Conservation (phyloP, 1,140 invertebrate species). For the Hestina assimilis region DNA sequence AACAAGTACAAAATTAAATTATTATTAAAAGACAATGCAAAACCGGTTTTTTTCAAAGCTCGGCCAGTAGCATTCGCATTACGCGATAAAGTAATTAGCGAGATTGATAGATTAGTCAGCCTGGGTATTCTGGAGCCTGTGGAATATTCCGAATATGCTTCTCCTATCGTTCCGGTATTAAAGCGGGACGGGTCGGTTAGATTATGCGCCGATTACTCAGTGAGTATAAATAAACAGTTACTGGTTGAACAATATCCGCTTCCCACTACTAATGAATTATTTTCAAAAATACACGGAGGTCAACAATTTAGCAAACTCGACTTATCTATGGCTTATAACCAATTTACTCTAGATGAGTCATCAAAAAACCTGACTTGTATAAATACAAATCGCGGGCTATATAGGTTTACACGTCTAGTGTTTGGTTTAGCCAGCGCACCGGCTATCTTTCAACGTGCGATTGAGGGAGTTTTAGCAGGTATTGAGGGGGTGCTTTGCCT, state of each 20-base stretch:
- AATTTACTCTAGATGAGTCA: conserved; percentile 21
- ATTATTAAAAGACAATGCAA: conserved; percentile 33
- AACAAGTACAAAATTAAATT: conserved; percentile 32
- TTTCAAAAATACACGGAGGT: conserved; percentile 38
- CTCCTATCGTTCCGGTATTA: too few relatives aligned
- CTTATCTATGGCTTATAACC: conserved; percentile 31
- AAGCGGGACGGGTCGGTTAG: conserved; percentile 48
- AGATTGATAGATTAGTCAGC: conserved; percentile 24
- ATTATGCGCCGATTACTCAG: conserved; percentile 62
- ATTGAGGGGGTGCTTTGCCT: conserved; percentile 26
- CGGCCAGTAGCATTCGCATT: conserved; percentile 43
- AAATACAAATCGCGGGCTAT: conserved; percentile 24
- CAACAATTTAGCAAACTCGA: conserved; percentile 34
- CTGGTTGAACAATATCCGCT: conserved; percentile 37
- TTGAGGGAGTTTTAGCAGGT: conserved; percentile 22
- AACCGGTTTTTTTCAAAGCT: conserved; percentile 52
- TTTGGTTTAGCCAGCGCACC: conserved; percentile 27
- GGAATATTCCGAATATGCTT: conserved; percentile 51
- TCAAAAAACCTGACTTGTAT: conserved; percentile 25
- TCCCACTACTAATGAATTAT: conserved; percentile 51
- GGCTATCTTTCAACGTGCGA: conserved; percentile 12
- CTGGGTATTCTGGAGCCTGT: conserved; percentile 13
- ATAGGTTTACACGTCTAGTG: conserved; percentile 21
- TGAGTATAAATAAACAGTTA: conserved; percentile 38
- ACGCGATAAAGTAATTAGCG: conserved; percentile 36